phyloP scores from a whole-genome alignment of 37 sponge, comb jelly and placozoan genomes.

The Aplysina aerophoba region DNA sequence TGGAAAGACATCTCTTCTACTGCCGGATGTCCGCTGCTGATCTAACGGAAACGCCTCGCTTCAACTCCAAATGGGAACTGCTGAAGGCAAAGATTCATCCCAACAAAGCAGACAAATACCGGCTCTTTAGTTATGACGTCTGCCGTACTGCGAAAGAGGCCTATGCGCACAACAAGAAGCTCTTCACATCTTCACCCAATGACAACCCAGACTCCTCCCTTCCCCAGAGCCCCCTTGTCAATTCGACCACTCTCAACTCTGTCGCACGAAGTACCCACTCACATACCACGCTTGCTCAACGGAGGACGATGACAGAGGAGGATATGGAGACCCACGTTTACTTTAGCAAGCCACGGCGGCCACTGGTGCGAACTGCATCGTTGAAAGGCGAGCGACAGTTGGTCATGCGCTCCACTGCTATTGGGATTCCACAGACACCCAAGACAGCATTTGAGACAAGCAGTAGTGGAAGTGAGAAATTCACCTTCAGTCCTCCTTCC shows the following conservation, averaged over 20 bases:
- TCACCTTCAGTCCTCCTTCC: constrained; percentile 32
- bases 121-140: constrained; percentile 29
- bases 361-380: neutral
- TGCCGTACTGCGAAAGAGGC: constrained; percentile 20
- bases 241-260: constrained; percentile 12
- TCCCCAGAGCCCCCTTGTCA: constrained; percentile 30
- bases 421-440: constrained; percentile 25
- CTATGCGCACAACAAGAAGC: constrained; percentile 7
- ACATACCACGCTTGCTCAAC: constrained; percentile 13
- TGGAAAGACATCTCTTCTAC: constrained; percentile 30
- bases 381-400: neutral
- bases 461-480: constrained; percentile 20
- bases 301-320: constrained; percentile 23
- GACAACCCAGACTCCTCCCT: neutral
- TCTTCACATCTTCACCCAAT: neutral
- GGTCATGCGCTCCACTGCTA: neutral
- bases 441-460: constrained; percentile 34
- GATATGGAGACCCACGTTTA: constrained; percentile 30
- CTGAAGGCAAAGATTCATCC: constrained; percentile 34
- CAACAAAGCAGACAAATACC: constrained; percentile 33
- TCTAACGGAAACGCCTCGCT: constrained; percentile 22
- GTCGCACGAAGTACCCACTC: neutral
- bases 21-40: constrained; percentile 15
- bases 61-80: constrained; percentile 22
- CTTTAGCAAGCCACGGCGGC: constrained; percentile 16